Percentiles rank a stretch among this genome's conserved stretches.
Conservation (phyloP, 2,797 vertebrate species). For the Galago senegalensis region DNA sequence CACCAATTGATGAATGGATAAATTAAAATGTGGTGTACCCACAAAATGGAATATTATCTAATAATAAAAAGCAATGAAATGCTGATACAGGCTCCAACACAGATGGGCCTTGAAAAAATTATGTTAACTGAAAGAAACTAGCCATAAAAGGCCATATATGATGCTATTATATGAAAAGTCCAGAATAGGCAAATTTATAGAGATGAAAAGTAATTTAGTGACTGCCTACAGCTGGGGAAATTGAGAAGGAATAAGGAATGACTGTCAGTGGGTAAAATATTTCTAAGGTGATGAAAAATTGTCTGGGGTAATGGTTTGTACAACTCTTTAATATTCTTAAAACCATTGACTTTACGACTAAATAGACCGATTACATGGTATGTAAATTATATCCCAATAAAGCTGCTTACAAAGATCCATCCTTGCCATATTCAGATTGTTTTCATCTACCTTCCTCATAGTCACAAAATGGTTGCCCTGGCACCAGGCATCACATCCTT, state of each 20-base stretch:
- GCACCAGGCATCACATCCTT: neutral
- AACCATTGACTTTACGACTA: neutral
- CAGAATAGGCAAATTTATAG: neutral
- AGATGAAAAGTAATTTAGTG: neutral
- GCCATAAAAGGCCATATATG: neutral
- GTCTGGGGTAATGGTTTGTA: neutral
- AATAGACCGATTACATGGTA: neutral
- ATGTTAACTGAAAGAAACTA: neutral
- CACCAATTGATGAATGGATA: neutral
- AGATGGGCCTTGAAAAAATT: neutral
- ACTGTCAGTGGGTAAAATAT: neutral
- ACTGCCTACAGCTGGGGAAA: neutral
- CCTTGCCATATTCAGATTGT: neutral
- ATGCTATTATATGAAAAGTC: neutral
- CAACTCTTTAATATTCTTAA: neutral
- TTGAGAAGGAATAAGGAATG: neutral
- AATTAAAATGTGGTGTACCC: neutral
- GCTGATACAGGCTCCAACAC: neutral
- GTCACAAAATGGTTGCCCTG: neutral
- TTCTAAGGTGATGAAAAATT: constrained; percentile 36
- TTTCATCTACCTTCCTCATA: neutral
- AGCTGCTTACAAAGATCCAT: neutral
- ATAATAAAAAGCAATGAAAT: neutral
- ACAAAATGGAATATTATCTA: neutral
- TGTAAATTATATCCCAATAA: neutral